Evolutionary conservation across 2,888 invertebrate species (phyloP).

Genomic region (Eupeodes latifasciatus): DNA sequence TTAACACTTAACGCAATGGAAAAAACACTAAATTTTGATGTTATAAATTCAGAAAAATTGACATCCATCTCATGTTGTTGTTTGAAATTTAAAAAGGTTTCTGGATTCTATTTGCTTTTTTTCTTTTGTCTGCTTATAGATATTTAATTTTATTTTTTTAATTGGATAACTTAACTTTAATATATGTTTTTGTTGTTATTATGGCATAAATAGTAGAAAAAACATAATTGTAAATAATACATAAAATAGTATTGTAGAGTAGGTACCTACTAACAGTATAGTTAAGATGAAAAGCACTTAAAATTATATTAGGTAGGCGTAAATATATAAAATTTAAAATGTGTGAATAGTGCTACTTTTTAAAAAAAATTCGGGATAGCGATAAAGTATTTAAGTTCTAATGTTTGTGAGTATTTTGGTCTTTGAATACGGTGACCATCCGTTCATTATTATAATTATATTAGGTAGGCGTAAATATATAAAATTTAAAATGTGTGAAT

Average conservation of each 20-base stretch:
- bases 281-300: conserved; percentile 41
- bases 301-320: too few relatives aligned
- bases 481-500: conserved; percentile 14
- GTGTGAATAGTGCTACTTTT: too few relatives aligned
- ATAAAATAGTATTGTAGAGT: conserved; percentile 26
- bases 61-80: conserved; percentile 55
- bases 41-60: conserved; percentile 62
- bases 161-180: conserved; percentile 24
- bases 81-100: conserved; percentile 35
- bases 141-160: conserved; percentile 3
- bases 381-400: too few relatives aligned
- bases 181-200: conserved; percentile 11
- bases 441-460: too few relatives aligned
- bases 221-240: conserved; percentile 1
- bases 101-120: conserved; percentile 8
- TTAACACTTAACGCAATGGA: too few relatives aligned
- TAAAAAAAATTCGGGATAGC: too few relatives aligned
- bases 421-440: too few relatives aligned
- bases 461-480: neutral
- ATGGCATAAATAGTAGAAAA: neutral
- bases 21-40: conserved; percentile 23
- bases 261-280: conserved; percentile 57
- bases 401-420: too few relatives aligned
- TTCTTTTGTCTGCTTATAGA: neutral
- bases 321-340: too few relatives aligned